phyloP scores from a whole-genome alignment of 2,888 invertebrate genomes.

The Acanthopleura granulata region DNA sequence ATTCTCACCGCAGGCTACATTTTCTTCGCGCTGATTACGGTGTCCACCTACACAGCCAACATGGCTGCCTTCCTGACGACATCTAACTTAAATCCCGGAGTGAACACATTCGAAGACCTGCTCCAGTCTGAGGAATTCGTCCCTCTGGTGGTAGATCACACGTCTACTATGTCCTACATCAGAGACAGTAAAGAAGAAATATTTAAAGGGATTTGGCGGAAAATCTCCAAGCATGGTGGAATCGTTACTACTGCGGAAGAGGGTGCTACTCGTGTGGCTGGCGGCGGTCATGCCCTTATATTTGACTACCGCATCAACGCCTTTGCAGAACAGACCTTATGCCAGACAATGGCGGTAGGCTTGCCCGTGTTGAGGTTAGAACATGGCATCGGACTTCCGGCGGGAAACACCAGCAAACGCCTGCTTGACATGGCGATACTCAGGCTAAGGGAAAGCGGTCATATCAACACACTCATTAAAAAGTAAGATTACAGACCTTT shows the following conservation, averaged over 20 bases:
- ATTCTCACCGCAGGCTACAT: constrained; percentile 57
- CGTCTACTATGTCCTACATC: constrained; percentile 55
- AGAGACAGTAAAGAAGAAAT: constrained; percentile 34
- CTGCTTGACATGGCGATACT: constrained; percentile 53
- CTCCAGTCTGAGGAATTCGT: constrained; percentile 37
- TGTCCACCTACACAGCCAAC: constrained; percentile 62
- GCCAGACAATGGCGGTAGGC: constrained; percentile 47
- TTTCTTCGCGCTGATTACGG: constrained; percentile 60
- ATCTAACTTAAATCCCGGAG: constrained; percentile 46
- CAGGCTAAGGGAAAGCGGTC: constrained; percentile 46
- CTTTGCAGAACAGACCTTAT: constrained; percentile 47
- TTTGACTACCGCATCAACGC: constrained; percentile 57
- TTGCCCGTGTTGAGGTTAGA: constrained; percentile 54
- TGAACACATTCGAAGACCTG: constrained; percentile 48
- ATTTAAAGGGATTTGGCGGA: constrained; percentile 42
- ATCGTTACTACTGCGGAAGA: constrained; percentile 34
- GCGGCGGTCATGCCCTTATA: constrained; percentile 50
- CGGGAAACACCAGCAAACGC: constrained; percentile 51
- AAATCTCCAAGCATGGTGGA: constrained; percentile 28
- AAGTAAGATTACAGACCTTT: constrained; percentile 36
- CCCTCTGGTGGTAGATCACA: constrained; percentile 48
- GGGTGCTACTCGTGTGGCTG: constrained; percentile 32
- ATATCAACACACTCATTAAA: constrained; percentile 45
- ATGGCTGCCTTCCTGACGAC: constrained; percentile 63
- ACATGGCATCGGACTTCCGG: constrained; percentile 55